Percentiles rank a stretch among this genome's conserved stretches.
Evolutionary conservation across 2,797 vertebrate species (phyloP).

Genomic region (Cryptoblepharus egeriae): DNA sequence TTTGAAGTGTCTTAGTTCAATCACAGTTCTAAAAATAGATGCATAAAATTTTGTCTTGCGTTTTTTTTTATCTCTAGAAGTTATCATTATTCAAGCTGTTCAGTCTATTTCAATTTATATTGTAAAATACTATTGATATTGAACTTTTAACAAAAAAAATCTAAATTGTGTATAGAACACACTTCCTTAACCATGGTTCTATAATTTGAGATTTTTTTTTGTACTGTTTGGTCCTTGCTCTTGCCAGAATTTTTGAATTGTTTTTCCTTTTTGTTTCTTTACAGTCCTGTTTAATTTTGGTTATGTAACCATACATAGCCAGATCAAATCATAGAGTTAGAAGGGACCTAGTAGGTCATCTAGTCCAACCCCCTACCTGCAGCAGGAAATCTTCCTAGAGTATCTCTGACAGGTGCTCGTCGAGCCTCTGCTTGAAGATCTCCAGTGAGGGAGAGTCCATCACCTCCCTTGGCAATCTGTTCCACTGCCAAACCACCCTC

Average conservation of each 20-base stretch:
- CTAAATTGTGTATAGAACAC: background rate
- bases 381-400: too few species aligned
- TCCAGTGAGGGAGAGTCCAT: too few species aligned
- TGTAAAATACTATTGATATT: background rate
- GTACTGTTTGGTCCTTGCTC: background rate
- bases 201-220: background rate
- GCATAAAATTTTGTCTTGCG: background rate
- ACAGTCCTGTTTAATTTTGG: background rate
- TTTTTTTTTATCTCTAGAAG: background rate
- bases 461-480: too few species aligned
- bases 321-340: background rate
- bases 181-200: background rate
- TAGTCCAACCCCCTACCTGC: too few species aligned
- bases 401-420: too few species aligned
- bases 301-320: background rate
- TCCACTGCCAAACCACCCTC: too few species aligned
- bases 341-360: too few species aligned
- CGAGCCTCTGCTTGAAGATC: too few species aligned
- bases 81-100: background rate
- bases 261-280: background rate
- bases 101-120: background rate
- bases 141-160: background rate
- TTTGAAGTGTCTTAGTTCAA: constrained; percentile 6
- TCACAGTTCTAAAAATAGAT: background rate
- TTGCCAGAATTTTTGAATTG: background rate